These are phyloP conservation scores for Scaptomyza hsui DNA, from an alignment of 1,140 invertebrate species.

Conservation along the genomic window DNA sequence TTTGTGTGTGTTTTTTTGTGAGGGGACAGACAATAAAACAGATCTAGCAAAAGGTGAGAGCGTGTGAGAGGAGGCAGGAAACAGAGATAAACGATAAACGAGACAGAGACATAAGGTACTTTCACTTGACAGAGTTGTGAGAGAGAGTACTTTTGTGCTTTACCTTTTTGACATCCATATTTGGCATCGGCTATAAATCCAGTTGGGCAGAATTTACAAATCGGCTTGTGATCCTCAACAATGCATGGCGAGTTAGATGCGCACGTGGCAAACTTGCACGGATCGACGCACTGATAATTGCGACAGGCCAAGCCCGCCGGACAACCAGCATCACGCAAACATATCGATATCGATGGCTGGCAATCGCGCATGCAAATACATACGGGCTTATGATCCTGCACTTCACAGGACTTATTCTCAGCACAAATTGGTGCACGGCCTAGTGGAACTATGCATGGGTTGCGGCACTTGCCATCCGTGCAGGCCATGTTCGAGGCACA, in stretches of 20 bases:
- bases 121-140: constrained; percentile 72
- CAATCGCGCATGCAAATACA: constrained; percentile 95
- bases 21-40: constrained; percentile 69
- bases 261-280: constrained; percentile 92
- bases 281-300: constrained; percentile 95
- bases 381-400: constrained; percentile 92
- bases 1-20: constrained; percentile 25
- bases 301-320: constrained; percentile 92
- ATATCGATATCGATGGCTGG: constrained; percentile 93
- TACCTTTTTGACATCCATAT: constrained; percentile 98
- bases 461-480: constrained; percentile 91
- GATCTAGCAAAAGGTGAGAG: constrained; percentile 75
- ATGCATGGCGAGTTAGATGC: constrained; percentile 92
- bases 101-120: constrained; percentile 72
- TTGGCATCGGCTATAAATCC: constrained; percentile 94
- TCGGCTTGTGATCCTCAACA: constrained; percentile 95
- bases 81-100: constrained; percentile 66
- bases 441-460: constrained; percentile 89
- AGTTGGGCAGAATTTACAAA: constrained; percentile 96
- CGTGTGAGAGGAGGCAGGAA: constrained; percentile 74
- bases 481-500: constrained; percentile 94
- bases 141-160: constrained; percentile 74
- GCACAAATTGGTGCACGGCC: constrained; percentile 88
- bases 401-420: constrained; percentile 92
- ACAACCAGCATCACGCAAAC: constrained; percentile 94